phyloP scores from a whole-genome alignment of 2,797 vertebrate species.

The Sternarchorhynchus goeldii region DNA sequence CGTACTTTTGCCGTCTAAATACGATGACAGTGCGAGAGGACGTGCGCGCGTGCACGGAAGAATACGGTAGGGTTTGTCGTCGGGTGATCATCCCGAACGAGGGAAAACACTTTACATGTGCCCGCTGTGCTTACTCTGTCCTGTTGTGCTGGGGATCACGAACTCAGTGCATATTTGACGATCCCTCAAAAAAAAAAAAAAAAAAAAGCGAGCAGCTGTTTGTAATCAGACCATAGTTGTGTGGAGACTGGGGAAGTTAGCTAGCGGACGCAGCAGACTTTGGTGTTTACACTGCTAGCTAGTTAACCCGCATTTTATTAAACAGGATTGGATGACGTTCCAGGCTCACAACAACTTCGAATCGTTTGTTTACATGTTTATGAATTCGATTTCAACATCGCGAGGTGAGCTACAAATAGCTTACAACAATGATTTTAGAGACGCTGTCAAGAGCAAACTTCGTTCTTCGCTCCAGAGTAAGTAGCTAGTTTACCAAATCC shows the following conservation, averaged over 20 bases:
- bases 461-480: constrained; percentile 67
- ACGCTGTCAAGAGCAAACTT: constrained; percentile 64
- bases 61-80: neutral
- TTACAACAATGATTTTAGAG: constrained; percentile 68
- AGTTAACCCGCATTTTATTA: neutral
- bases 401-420: constrained; percentile 2
- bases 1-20: too few species aligned
- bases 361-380: constrained; percentile 27
- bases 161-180: neutral
- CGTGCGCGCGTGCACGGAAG: constrained; percentile 10
- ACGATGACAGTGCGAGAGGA: too few species aligned
- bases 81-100: neutral
- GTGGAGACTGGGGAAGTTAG: neutral
- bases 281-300: neutral
- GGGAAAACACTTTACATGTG: constrained; percentile 40
- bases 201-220: too few species aligned
- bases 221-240: too few species aligned
- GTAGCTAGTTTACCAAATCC: constrained; percentile 28
- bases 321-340: constrained; percentile 19
- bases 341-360: neutral
- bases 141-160: constrained; percentile 34
- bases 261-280: neutral
- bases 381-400: constrained; percentile 5
- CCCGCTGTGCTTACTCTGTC: constrained; percentile 4
- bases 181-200: neutral